phyloP scores from a whole-genome alignment of 2,888 invertebrate species.

The Sipha maydis region DNA sequence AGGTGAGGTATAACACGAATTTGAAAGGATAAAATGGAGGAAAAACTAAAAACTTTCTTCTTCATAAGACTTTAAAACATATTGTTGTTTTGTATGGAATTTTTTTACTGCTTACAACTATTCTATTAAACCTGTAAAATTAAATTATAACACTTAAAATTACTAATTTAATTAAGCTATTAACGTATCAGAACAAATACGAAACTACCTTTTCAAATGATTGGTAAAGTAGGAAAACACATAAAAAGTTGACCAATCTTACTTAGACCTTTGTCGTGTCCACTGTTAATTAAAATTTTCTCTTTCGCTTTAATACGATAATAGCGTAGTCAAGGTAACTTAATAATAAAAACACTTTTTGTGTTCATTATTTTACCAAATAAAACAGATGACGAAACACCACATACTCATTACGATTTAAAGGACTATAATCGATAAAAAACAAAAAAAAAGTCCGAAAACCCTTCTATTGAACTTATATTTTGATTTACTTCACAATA shows the following conservation, averaged over 20 bases:
- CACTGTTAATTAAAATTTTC: constrained; percentile 50
- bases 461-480: background rate
- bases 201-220: background rate
- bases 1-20: too few species aligned
- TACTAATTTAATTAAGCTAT: constrained; percentile 10
- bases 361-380: constrained; percentile 9
- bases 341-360: constrained; percentile 46
- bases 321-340: constrained; percentile 46
- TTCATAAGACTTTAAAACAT: background rate
- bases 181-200: background rate
- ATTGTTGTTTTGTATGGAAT: constrained; percentile 14
- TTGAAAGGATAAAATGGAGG: too few species aligned
- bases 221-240: background rate
- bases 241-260: constrained; percentile 35
- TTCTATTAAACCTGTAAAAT: background rate
- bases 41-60: constrained; percentile 1
- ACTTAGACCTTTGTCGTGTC: constrained; percentile 42
- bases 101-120: background rate
- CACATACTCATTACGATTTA: background rate
- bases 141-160: constrained; percentile 17
- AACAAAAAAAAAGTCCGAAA: background rate
- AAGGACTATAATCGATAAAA: constrained; percentile 12
- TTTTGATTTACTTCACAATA: background rate
- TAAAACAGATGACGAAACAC: background rate
- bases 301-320: constrained; percentile 11